Percentiles rank a stretch among this genome's conserved stretches.
Conservation (phyloP, 2,113 vertebrate genomes). For the Syrmaticus mikado region DNA sequence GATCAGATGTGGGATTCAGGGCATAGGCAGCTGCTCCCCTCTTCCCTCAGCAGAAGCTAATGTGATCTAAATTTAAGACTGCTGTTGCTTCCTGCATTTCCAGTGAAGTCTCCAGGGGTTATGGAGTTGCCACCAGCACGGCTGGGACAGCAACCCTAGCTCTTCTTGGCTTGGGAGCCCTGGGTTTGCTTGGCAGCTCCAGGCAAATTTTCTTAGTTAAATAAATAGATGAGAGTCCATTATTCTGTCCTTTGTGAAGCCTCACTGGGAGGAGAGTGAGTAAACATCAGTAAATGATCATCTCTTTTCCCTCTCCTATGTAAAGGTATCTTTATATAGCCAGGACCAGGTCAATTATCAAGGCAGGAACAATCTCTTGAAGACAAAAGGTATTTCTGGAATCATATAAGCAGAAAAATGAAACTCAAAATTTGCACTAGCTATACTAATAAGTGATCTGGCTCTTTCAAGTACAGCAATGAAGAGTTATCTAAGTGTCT, state of each 20-base stretch:
- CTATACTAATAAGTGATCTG: background rate
- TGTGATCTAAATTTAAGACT: background rate
- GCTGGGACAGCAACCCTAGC: background rate
- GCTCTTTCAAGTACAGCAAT: background rate
- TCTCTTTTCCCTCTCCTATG: background rate
- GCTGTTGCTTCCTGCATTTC: background rate
- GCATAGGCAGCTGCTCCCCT: slow-evolving; percentile 29
- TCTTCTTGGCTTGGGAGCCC: background rate
- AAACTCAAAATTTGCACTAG: background rate
- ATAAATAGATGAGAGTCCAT: background rate
- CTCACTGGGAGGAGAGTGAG: background rate
- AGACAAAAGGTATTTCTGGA: slow-evolving; percentile 30
- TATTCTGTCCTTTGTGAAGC: background rate
- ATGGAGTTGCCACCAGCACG: background rate
- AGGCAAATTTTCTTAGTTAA: background rate
- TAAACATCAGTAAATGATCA: background rate
- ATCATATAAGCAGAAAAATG: background rate
- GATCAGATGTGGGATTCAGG: slow-evolving; percentile 3
- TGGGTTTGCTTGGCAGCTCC: background rate
- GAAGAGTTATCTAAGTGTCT: background rate
- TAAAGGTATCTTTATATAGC: background rate
- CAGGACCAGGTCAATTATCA: background rate
- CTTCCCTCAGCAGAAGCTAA: slow-evolving; percentile 15
- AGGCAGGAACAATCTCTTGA: slow-evolving; percentile 23
- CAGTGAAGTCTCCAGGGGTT: background rate